Conservation (phyloP, 2,888 invertebrate genomes). For the Pseudoips prasinana region DNA sequence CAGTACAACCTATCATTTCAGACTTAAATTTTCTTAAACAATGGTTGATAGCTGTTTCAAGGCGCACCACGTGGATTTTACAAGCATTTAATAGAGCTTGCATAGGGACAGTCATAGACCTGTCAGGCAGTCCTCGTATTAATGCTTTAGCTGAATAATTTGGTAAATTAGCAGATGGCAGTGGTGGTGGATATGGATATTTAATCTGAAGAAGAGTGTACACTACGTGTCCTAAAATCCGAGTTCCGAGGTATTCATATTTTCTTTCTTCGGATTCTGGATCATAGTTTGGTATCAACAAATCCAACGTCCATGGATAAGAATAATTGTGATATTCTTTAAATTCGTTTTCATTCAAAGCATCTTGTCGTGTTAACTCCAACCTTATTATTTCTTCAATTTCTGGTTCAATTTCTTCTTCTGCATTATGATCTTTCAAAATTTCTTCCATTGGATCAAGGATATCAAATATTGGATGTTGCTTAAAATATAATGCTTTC, state of each 20-base stretch:
- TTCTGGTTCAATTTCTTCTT: slow-evolving; percentile 47
- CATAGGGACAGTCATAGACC: slow-evolving; percentile 59
- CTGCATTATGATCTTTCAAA: slow-evolving; percentile 48
- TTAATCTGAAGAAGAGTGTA: slow-evolving; percentile 76
- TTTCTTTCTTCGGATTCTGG: slow-evolving; percentile 66
- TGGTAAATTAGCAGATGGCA: slow-evolving; percentile 59
- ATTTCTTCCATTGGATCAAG: slow-evolving; percentile 63
- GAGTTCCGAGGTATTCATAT: slow-evolving; percentile 64
- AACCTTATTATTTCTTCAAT: slow-evolving; percentile 66
- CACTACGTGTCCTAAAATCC: slow-evolving; percentile 76
- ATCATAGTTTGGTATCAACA: slow-evolving; percentile 65
- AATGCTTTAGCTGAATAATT: slow-evolving; percentile 59
- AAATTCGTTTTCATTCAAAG: slow-evolving; percentile 79
- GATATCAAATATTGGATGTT: slow-evolving; percentile 78
- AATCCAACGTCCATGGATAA: slow-evolving; percentile 78
- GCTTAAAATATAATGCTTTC: slow-evolving; percentile 79
- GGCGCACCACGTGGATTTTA: slow-evolving; percentile 65
- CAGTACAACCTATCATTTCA: slow-evolving; percentile 76
- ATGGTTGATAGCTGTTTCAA: slow-evolving; percentile 80
- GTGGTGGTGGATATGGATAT: slow-evolving; percentile 62
- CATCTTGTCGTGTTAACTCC: slow-evolving; percentile 78
- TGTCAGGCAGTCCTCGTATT: slow-evolving; percentile 68
- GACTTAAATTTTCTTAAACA: slow-evolving; percentile 78
- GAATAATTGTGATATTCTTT: slow-evolving; percentile 77
- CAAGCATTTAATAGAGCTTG: slow-evolving; percentile 59